Base-by-base conservation (phyloP, 2,888 invertebrate species). In the Cyrtodaria siliqua region DNA sequence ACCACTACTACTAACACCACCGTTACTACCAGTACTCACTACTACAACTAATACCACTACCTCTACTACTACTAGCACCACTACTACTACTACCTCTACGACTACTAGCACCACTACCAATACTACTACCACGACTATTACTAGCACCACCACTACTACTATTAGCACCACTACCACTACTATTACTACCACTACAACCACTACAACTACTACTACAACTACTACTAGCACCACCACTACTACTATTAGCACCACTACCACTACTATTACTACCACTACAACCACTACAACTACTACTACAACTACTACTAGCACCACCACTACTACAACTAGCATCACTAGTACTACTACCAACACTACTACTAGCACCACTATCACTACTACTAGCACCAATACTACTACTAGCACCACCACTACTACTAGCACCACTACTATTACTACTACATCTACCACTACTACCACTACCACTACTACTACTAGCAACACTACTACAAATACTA, bases 291-390 rank as follows among this genome's bases (percentile, higher is more conserved):
- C 33, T 33, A 33, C 33, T 33, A 33, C 33, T 33, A 33, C 33
- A 8, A 33, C 33, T 33, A 33, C 33, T 33, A 33, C 33, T 33
- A 33, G 6, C 12, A 33, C 33, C 12, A 33, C 33, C 12, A 33
- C 33, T 33, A 33, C 12, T 33, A 33, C 33, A 8, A 33, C 33
- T 33, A 33, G 6, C 12, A 33, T 66, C 38, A 71, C 71, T 66
- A 71, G 56, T 66, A 68, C 71, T 55, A 70, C 71, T 66, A 67
- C 71, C 57, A 57, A 44, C 49, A 67, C 71, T 57, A 67, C 64
- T 38, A 52, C 47, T 52, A 47, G 42, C 52, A 66, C 62, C 67
- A n/a, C 53, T 57, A 63, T 52, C 64, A 63, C 64, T 49, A 71
- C 56, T 33, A 20, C 26, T 29, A 53, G 16, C 23, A 52, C 40